Evolutionary conservation across 2,113 vertebrate species (phyloP).

Genomic region (Mormoops blainvillei): DNA sequence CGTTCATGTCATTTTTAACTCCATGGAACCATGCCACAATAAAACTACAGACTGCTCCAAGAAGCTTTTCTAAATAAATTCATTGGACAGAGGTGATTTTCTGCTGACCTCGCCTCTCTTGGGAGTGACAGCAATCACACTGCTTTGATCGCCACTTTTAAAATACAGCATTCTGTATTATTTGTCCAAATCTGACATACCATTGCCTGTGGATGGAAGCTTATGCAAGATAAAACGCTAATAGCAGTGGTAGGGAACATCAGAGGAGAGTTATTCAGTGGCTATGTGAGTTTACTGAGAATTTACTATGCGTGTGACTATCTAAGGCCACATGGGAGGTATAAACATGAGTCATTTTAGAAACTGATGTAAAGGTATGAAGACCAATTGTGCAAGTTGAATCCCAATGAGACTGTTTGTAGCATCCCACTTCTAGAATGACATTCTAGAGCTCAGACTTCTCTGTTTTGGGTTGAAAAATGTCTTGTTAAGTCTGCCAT

Average conservation of each 20-base stretch:
- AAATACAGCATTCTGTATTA: background rate
- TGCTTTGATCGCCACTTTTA: background rate
- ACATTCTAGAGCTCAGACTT: background rate
- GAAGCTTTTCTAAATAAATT: constrained; percentile 18
- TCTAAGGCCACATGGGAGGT: background rate
- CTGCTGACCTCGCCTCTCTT: background rate
- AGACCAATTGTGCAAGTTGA: background rate
- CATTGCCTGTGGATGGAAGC: background rate
- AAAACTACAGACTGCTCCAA: background rate
- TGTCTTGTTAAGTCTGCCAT: background rate
- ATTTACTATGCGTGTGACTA: background rate
- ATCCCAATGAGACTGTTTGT: background rate
- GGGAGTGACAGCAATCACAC: background rate
- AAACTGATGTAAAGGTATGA: background rate
- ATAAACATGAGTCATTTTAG: background rate
- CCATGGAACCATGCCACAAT: background rate
- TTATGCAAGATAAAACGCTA: background rate
- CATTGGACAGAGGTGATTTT: background rate
- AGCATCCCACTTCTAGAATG: background rate
- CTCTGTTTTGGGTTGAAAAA: background rate
- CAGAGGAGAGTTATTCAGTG: background rate
- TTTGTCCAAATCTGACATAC: background rate
- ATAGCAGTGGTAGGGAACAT: background rate
- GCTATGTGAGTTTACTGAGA: background rate
- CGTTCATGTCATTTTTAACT: constrained; percentile 9